Percentiles rank a stretch among this genome's conserved stretches.
These are phyloP conservation scores for Camponotus pennsylvanicus DNA, from an alignment of 1,140 invertebrate genomes.

Conservation along the genomic window DNA sequence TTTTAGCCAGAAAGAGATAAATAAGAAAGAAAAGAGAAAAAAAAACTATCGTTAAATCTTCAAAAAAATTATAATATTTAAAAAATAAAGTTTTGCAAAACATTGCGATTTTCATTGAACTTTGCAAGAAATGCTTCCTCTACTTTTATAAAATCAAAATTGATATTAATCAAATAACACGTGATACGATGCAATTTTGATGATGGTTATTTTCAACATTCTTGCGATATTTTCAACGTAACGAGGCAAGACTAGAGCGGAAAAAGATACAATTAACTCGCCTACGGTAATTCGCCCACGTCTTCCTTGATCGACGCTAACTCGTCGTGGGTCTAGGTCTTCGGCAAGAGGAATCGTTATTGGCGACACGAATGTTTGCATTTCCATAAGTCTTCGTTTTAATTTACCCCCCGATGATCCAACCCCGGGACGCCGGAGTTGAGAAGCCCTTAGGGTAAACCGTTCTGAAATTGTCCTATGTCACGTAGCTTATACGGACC, in stretches of 20 bases:
- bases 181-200: neutral
- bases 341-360: slow-evolving; percentile 47
- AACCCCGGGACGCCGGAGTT: slow-evolving; percentile 66
- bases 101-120: neutral
- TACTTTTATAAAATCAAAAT: neutral
- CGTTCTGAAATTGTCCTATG: slow-evolving; percentile 48
- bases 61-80: neutral
- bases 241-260: neutral
- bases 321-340: slow-evolving; percentile 32
- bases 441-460: slow-evolving; percentile 73
- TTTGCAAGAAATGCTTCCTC: neutral
- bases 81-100: neutral
- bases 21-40: neutral
- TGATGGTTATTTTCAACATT: neutral
- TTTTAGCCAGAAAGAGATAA: neutral
- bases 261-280: slow-evolving; percentile 32
- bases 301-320: slow-evolving; percentile 34
- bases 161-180: neutral
- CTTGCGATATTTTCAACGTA: neutral
- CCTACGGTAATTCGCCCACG: slow-evolving; percentile 14
- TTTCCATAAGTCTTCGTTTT: slow-evolving; percentile 77
- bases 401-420: slow-evolving; percentile 76
- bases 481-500: slow-evolving; percentile 39
- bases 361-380: slow-evolving; percentile 59
- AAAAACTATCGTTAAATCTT: neutral